Percentiles rank a stretch among this genome's conserved stretches.
Evolutionary conservation across 1,140 invertebrate genomes (phyloP).

Genomic region (Pomphorhynchus laevis): DNA sequence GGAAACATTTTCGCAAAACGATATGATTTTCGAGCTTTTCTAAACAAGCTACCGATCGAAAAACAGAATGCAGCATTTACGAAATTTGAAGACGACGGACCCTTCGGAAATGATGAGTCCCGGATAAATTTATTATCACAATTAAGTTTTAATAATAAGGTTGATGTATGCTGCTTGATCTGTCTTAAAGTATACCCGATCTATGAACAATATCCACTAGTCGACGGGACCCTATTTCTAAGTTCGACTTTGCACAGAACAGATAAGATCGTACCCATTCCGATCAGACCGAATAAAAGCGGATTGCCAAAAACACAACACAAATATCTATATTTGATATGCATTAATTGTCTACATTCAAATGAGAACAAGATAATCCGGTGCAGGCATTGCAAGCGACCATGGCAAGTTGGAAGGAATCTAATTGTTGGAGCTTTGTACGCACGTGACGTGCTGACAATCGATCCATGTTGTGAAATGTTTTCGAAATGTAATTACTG

Average conservation of each 20-base stretch:
- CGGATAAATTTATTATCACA: conserved; percentile 58
- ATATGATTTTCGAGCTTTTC: conserved; percentile 59
- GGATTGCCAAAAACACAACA: no score
- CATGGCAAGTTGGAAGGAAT: no score
- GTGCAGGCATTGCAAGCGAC: no score
- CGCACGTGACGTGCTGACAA: no score
- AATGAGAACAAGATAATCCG: no score
- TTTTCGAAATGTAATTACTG: no score
- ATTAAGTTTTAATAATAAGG: conserved; percentile 39
- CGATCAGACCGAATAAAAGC: no score
- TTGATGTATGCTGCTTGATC: conserved; percentile 39
- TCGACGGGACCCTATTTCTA: conserved; percentile 81
- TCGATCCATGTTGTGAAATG: no score
- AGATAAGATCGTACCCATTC: no score
- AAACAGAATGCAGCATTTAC: conserved; percentile 54
- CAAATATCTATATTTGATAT: no score
- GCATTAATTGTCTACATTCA: no score
- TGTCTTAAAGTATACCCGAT: conserved; percentile 46
- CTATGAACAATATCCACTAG: conserved; percentile 70
- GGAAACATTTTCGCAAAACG: conserved; percentile 39
- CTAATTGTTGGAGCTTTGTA: no score
- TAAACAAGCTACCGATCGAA: conserved; percentile 55
- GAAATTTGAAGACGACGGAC: conserved; percentile 70
- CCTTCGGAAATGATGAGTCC: conserved; percentile 79
- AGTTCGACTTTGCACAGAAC: conserved; percentile 28